Conservation (phyloP, 1,140 invertebrate genomes). For the Centruroides sculpturatus region DNA sequence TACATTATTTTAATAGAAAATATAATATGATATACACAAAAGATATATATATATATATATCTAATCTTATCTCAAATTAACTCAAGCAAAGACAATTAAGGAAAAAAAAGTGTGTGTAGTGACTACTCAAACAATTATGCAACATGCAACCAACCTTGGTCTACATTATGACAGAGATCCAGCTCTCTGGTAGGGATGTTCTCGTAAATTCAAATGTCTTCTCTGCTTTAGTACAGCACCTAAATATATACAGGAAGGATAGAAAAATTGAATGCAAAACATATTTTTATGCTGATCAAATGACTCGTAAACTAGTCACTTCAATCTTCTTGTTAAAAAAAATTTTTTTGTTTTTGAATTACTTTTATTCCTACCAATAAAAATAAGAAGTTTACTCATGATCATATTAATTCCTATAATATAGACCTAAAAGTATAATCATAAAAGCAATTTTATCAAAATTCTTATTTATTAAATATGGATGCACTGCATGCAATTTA, state of each 20-base stretch:
- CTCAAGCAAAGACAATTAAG: too few relatives aligned
- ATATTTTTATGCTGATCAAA: not conserved
- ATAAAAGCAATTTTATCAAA: too few relatives aligned
- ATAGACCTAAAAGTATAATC: not conserved
- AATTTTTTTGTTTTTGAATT: not conserved
- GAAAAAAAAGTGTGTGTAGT: too few relatives aligned
- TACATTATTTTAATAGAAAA: too few relatives aligned
- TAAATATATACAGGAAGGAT: conserved; percentile 5
- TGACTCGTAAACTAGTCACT: not conserved
- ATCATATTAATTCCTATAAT: not conserved
- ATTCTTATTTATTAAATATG: too few relatives aligned
- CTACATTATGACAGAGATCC: conserved; percentile 12
- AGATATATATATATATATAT: too few relatives aligned
- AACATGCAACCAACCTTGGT: too few relatives aligned
- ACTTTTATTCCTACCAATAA: not conserved
- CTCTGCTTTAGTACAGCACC: conserved; percentile 15
- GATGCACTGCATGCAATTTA: too few relatives aligned
- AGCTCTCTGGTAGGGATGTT: conserved; percentile 16
- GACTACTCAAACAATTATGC: too few relatives aligned
- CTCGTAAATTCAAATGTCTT: conserved; percentile 14
- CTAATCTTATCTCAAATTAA: too few relatives aligned
- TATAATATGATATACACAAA: too few relatives aligned
- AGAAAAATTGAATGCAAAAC: not conserved
- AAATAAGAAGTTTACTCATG: not conserved
- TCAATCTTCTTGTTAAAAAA: not conserved